A percentile compares a stretch with the other conserved stretches of the same genome.
These are phyloP conservation scores for Miltochrista miniata DNA, from an alignment of 2,888 invertebrate genomes.

Conservation along the genomic window DNA sequence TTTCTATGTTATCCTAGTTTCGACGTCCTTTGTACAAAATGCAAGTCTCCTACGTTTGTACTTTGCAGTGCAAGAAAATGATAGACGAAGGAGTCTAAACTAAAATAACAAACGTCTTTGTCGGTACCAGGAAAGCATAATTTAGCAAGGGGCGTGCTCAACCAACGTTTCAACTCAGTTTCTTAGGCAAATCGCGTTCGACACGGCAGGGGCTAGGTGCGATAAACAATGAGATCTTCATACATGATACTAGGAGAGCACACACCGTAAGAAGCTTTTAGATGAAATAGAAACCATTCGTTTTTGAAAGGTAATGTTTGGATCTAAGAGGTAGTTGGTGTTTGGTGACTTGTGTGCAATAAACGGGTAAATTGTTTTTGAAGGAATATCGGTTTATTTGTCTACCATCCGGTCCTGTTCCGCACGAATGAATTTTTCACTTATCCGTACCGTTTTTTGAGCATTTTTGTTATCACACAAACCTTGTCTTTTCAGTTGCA, in stretches of 20 bases:
- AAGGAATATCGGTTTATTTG: conserved; percentile 9
- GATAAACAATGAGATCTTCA: conserved; percentile 38
- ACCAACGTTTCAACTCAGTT: conserved; percentile 55
- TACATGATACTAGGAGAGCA: conserved; percentile 20
- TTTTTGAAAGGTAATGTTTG: conserved; percentile 16
- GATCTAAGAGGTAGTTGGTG: conserved; percentile 10
- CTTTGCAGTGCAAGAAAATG: neutral
- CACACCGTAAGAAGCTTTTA: conserved; percentile 13
- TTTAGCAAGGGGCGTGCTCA: conserved; percentile 45
- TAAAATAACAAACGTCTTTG: conserved; percentile 34
- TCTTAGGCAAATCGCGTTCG: conserved; percentile 64
- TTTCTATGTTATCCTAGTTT: too few relatives aligned
- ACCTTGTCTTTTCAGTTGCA: too few relatives aligned
- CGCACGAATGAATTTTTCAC: too few relatives aligned
- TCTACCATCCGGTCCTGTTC: neutral
- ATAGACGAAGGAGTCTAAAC: neutral
- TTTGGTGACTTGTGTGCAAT: conserved; percentile 20
- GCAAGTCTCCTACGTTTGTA: too few relatives aligned
- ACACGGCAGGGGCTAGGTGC: conserved; percentile 43
- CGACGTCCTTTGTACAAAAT: too few relatives aligned
- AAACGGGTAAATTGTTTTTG: conserved; percentile 16
- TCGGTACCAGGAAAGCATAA: conserved; percentile 48
- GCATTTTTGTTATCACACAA: too few relatives aligned
- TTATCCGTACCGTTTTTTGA: too few relatives aligned
- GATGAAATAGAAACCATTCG: conserved; percentile 25